phyloP scores from a whole-genome alignment of 2,797 vertebrate species.

The Diglossa cyanea region DNA sequence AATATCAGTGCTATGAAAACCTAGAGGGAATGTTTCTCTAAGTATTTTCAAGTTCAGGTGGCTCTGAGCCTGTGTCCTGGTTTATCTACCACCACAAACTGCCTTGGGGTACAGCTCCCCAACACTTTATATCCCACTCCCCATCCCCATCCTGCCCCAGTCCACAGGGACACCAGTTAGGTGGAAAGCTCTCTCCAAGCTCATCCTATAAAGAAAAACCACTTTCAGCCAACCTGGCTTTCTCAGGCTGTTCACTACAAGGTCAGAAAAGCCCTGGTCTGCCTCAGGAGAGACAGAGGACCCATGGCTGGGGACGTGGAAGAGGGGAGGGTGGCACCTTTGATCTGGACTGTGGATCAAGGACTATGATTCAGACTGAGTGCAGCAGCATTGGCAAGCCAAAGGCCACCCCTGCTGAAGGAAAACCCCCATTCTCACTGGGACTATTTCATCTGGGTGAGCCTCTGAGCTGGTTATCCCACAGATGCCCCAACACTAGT shows the following conservation, averaged over 20 bases:
- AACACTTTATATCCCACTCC: background rate
- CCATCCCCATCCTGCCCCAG: background rate
- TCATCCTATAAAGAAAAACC: background rate
- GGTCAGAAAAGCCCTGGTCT: background rate
- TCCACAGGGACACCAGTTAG: background rate
- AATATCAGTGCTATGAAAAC: background rate
- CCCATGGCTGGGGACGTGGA: accelerated
- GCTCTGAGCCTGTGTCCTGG: background rate
- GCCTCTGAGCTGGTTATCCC: background rate
- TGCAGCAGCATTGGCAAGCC: background rate
- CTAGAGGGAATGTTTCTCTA: background rate
- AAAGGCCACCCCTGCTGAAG: background rate
- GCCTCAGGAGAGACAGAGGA: background rate
- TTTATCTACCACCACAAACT: background rate
- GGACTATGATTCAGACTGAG: background rate
- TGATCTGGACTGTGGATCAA: background rate
- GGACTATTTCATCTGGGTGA: background rate
- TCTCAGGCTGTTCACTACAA: background rate
- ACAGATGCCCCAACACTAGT: background rate
- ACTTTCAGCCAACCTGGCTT: background rate
- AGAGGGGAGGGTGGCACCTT: background rate
- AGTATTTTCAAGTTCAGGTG: background rate
- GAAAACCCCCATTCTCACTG: background rate
- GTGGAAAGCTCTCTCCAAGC: background rate
- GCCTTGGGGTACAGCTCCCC: background rate